phyloP scores from a whole-genome alignment of 2,797 vertebrate genomes.

The Coregonus sp. region DNA sequence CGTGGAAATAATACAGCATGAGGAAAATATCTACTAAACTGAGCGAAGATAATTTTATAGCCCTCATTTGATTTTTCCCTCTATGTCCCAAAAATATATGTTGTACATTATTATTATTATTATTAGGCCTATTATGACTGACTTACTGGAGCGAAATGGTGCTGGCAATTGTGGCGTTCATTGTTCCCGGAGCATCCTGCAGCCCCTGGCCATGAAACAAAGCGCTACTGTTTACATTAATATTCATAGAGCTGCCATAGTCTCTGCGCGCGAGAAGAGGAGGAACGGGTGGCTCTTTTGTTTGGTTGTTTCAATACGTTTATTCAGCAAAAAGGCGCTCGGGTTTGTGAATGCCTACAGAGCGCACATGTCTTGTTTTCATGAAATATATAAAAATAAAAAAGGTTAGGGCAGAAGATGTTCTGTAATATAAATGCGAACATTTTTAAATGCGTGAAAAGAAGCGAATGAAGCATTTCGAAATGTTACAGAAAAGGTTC shows the following conservation, averaged over 20 bases:
- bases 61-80: neutral
- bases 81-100: neutral
- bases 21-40: neutral
- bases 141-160: slow-evolving; percentile 36
- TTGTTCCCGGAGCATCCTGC: slow-evolving; percentile 80
- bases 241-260: slow-evolving; percentile 85
- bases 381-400: slow-evolving; percentile 14
- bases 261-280: slow-evolving; percentile 77
- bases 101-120: slow-evolving; percentile 7
- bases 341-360: slow-evolving; percentile 75
- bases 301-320: slow-evolving; percentile 83
- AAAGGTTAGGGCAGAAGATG: neutral
- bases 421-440: neutral
- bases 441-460: neutral
- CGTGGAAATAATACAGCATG: neutral
- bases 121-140: slow-evolving; percentile 27
- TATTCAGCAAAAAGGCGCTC: slow-evolving; percentile 82
- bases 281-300: slow-evolving; percentile 88
- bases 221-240: slow-evolving; percentile 86
- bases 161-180: slow-evolving; percentile 73
- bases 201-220: slow-evolving; percentile 80
- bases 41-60: neutral
- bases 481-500: neutral
- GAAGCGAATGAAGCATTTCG: neutral
- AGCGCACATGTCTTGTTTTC: slow-evolving; percentile 56